A percentile compares a stretch with the other conserved stretches of the same genome.
These are phyloP conservation scores for Nesoenas mayeri DNA, from an alignment of 2,113 vertebrate species.

Conservation along the genomic window DNA sequence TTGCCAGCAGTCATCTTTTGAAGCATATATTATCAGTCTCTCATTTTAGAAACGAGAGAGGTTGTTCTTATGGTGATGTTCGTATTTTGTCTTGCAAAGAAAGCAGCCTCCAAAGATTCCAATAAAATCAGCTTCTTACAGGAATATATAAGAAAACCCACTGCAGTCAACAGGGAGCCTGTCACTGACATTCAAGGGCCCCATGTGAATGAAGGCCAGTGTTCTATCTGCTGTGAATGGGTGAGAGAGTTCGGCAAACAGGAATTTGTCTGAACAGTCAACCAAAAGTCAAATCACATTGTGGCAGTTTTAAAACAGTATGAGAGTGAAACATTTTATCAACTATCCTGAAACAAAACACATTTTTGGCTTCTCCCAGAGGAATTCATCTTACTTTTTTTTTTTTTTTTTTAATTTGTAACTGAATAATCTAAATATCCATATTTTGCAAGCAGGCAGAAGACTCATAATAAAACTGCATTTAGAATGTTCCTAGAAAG, in stretches of 20 bases:
- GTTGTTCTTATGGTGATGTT: not conserved
- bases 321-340: not conserved
- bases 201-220: not conserved
- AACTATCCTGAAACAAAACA: not conserved
- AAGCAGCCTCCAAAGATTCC: not conserved
- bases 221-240: not conserved
- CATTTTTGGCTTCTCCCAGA: not conserved
- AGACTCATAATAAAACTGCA: not conserved
- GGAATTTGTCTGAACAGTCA: not conserved
- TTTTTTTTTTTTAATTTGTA: not conserved
- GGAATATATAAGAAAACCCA: not conserved
- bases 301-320: not conserved
- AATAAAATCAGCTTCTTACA: not conserved
- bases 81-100: not conserved
- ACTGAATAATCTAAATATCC: not conserved
- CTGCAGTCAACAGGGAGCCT: not conserved
- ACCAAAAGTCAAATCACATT: not conserved
- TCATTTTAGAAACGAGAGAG: not conserved
- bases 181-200: not conserved
- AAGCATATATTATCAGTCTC: not conserved
- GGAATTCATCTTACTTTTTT: not conserved
- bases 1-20: not conserved
- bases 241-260: not conserved
- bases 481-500: not conserved
- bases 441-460: not conserved